These are phyloP conservation scores for Luperina testacea DNA, from an alignment of 2,888 invertebrate species.

Conservation along the genomic window DNA sequence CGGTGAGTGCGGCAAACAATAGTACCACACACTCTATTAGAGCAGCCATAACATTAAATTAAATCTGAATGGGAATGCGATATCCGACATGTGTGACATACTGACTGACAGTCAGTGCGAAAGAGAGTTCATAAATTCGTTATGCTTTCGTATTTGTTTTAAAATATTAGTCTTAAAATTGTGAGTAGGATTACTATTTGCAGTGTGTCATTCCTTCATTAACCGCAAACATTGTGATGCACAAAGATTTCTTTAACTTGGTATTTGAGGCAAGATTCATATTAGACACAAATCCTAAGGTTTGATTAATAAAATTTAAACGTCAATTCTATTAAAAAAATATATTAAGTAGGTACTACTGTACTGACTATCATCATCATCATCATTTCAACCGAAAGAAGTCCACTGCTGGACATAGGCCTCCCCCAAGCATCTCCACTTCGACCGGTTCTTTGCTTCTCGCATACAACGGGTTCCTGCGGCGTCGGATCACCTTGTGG, in stretches of 20 bases:
- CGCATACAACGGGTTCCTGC: too few relatives aligned
- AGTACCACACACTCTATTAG: slow-evolving; percentile 67
- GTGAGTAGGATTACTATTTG: too few relatives aligned
- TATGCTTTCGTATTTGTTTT: not conserved
- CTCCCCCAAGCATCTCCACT: too few relatives aligned
- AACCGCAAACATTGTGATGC: not conserved
- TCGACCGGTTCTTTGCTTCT: too few relatives aligned
- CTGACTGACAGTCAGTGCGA: not conserved
- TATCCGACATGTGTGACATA: not conserved
- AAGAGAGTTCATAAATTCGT: too few relatives aligned
- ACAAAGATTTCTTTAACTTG: not conserved
- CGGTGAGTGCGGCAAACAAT: slow-evolving; percentile 82
- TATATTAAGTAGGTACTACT: too few relatives aligned
- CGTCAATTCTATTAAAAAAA: too few relatives aligned
- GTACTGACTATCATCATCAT: not conserved
- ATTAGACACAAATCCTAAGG: too few relatives aligned
- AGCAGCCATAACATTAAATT: slow-evolving; percentile 56
- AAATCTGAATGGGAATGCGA: not conserved
- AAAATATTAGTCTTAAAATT: not conserved
- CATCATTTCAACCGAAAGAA: not conserved
- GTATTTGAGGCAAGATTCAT: too few relatives aligned
- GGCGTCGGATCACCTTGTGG: too few relatives aligned
- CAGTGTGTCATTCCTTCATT: not conserved
- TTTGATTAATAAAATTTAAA: too few relatives aligned
- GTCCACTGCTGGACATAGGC: not conserved